These are phyloP conservation scores for Chaenogobius annularis DNA, from an alignment of 2,113 vertebrate genomes.

Conservation along the genomic window DNA sequence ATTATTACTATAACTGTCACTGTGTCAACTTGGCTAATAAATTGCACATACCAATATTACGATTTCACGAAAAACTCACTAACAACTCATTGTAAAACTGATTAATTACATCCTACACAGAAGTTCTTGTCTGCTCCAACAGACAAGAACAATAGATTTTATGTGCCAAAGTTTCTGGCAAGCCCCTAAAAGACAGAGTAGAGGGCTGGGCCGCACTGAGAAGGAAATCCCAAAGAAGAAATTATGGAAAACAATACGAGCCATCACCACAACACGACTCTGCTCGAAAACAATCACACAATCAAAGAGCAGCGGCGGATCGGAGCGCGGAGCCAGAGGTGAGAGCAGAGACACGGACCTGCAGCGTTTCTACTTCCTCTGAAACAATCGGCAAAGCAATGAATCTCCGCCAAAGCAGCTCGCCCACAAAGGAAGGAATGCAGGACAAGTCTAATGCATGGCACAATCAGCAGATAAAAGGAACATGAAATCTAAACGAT, in stretches of 20 bases:
- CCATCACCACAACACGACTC: slow-evolving; percentile 28
- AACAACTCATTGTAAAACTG: not conserved
- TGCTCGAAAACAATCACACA: slow-evolving; percentile 45
- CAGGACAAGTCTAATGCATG: slow-evolving; percentile 22
- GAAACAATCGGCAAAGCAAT: slow-evolving; percentile 50
- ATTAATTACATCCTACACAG: slow-evolving; percentile 8
- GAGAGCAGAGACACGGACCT: slow-evolving; percentile 43
- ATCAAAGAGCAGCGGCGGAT: slow-evolving; percentile 35
- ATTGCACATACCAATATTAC: not conserved
- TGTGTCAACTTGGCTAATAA: not conserved
- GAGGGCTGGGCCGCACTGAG: slow-evolving; percentile 34
- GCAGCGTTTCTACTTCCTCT: slow-evolving; percentile 39
- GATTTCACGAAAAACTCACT: not conserved
- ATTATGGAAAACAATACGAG: slow-evolving; percentile 66
- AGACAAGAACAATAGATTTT: slow-evolving; percentile 68
- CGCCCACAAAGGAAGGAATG: not conserved
- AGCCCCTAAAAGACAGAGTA: slow-evolving; percentile 52
- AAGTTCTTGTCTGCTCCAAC: slow-evolving; percentile 55
- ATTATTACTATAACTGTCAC: not conserved
- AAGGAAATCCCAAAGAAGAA: slow-evolving; percentile 72
- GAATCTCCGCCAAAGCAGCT: slow-evolving; percentile 13
- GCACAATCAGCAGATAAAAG: slow-evolving; percentile 4
- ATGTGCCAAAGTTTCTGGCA: slow-evolving; percentile 67
- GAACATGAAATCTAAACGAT: not conserved
- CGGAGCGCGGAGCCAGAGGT: slow-evolving; percentile 51